These are phyloP conservation scores for Tetrao urogallus DNA, from an alignment of 2,113 vertebrate species.

Conservation along the genomic window DNA sequence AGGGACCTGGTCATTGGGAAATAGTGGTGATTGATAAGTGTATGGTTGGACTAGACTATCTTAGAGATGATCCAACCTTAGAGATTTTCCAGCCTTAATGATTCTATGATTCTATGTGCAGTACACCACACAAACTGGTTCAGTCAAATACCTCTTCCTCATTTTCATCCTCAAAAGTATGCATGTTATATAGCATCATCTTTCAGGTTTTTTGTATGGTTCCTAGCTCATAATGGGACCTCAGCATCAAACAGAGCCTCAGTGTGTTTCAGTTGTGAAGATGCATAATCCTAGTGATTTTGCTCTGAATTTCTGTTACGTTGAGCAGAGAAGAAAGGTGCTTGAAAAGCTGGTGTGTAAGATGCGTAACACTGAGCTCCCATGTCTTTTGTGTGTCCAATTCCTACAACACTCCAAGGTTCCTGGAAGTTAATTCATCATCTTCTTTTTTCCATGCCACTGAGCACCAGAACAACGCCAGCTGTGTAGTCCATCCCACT, in stretches of 20 bases:
- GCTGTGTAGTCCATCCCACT: not conserved
- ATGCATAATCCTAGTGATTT: fast-evolving
- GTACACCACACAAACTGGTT: not conserved
- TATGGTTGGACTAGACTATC: too few species aligned
- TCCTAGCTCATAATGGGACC: not conserved
- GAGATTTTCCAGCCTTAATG: too few species aligned
- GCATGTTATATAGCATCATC: not conserved
- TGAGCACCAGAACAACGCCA: not conserved
- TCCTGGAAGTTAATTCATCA: not conserved
- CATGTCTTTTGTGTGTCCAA: not conserved
- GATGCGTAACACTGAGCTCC: not conserved
- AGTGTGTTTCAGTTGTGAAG: not conserved
- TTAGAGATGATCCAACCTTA: too few species aligned
- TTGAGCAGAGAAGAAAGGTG: not conserved
- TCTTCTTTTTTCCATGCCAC: not conserved
- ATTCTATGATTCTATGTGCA: not conserved
- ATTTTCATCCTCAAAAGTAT: not conserved
- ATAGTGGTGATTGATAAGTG: too few species aligned
- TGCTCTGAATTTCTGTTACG: not conserved
- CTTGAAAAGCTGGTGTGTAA: not conserved
- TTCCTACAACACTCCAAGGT: not conserved
- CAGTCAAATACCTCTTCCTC: not conserved
- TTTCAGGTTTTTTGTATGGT: not conserved
- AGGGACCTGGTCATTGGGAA: too few species aligned
- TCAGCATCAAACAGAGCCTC: not conserved